phyloP scores from a whole-genome alignment of 1,140 invertebrate species.

The Heliconius nattereri region DNA sequence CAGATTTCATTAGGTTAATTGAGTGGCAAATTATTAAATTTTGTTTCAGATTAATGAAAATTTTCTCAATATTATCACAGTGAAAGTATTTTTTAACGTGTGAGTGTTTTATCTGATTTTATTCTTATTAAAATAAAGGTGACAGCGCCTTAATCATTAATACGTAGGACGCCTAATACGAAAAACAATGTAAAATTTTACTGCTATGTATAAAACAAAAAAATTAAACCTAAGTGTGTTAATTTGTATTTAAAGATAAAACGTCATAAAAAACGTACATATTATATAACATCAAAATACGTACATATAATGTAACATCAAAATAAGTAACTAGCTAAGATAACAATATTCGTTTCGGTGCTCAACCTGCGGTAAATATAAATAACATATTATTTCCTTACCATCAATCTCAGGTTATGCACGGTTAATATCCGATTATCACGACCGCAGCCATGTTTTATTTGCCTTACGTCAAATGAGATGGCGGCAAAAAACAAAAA shows the following conservation, averaged over 20 bases:
- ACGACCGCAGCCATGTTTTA: slow-evolving; percentile 11
- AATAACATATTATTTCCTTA: slow-evolving; percentile 24
- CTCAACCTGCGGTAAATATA: slow-evolving; percentile 5
- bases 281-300: neutral
- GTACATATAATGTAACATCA: neutral
- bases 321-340: neutral
- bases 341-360: neutral
- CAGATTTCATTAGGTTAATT: neutral
- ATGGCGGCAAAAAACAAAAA: neutral
- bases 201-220: too few species aligned
- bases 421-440: slow-evolving; percentile 20
- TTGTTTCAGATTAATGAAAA: neutral
- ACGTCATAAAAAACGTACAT: too few species aligned
- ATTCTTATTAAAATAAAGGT: too few species aligned
- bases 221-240: too few species aligned
- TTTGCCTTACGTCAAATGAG: slow-evolving; percentile 1
- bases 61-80: neutral
- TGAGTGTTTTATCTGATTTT: neutral
- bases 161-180: too few species aligned
- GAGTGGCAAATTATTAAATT: neutral
- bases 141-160: too few species aligned
- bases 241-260: too few species aligned
- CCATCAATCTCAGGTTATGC: slow-evolving; percentile 13
- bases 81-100: neutral
- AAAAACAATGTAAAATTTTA: too few species aligned